Conservation (phyloP, 37 sponge, comb jelly and placozoan genomes). For the Petrosia ficiformis region DNA sequence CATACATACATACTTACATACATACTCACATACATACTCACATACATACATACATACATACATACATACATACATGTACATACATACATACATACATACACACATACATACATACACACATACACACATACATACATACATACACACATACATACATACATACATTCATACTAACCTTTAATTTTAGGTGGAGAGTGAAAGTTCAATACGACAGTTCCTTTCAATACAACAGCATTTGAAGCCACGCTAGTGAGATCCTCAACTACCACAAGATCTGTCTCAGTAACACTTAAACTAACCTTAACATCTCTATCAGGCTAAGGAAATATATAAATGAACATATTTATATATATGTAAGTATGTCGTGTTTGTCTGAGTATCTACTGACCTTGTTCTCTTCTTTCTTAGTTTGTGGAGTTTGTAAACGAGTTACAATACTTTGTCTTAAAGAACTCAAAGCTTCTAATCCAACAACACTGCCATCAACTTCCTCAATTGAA, state of each 20-base stretch:
- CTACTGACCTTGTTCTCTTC: background rate
- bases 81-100: too few species aligned
- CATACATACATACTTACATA: too few species aligned
- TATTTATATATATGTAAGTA: background rate
- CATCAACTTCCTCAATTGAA: background rate
- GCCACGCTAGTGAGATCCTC: slow-evolving; percentile 62
- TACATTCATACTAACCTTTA: background rate
- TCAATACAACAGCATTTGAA: slow-evolving; percentile 84
- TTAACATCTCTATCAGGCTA: slow-evolving; percentile 42
- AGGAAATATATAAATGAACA: background rate
- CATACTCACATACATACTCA: too few species aligned
- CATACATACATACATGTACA: too few species aligned
- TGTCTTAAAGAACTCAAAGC: background rate
- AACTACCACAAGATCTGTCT: slow-evolving; percentile 91
- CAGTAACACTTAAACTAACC: slow-evolving; percentile 80
- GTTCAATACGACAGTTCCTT: slow-evolving; percentile 47
- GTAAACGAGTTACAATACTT: background rate
- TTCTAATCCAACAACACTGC: background rate
- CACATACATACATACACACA: too few species aligned
- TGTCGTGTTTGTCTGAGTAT: background rate
- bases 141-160: too few species aligned
- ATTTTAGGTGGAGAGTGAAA: background rate
- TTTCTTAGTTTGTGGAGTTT: background rate
- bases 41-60: too few species aligned
- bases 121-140: too few species aligned